Base-by-base conservation (phyloP, 1,140 invertebrate genomes). In the Diorhabda elongata region DNA sequence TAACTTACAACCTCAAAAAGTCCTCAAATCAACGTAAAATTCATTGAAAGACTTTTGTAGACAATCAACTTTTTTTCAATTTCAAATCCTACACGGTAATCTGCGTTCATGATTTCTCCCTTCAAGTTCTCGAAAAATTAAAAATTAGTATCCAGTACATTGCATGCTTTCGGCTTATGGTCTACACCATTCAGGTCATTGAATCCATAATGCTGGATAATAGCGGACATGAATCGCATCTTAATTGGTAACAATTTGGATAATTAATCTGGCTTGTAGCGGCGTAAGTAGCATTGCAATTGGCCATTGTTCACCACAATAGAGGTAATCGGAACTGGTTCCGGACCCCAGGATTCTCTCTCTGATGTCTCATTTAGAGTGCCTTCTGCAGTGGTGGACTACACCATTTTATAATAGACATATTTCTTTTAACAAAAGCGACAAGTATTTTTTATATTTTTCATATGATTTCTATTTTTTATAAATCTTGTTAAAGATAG, bases 181-280 rank as follows among this genome's bases (percentile, higher is more conserved):
- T 52, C 47, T 52, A n/a, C n/a, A n/a, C 47, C 6, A 52, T 52
- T 73, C 66, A 68, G 59, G 60, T 69, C 66, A 65, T 70, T 70
- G 67, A 73, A 71, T 71, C 73, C 58, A 64, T 75, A 73, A 75
- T 73, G 67, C 68, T 68, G 73, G 71, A 73, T 77, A 77, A 78
- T 78, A 73, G 69, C 74, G 71, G 69, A 73, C 76, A 76, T 82
- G 79, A 81, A 82, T 81, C 77, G 77, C 79, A 78, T 80, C 81
- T 82, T 82, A 82, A 82, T 82, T 82, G 80, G 79, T 76, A 80
- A 81, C 81, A 81, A 82, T 82, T 82, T 80, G 75, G 76, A 79
- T 80, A 82, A 82, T 82, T 82, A 82, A 82, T 80, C 79, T 76
- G 76, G 77, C 76, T 75, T 75, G 78, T 76, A 76, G 75, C 74